phyloP scores from a whole-genome alignment of 2,888 invertebrate species.

The Euzetes globulus region DNA sequence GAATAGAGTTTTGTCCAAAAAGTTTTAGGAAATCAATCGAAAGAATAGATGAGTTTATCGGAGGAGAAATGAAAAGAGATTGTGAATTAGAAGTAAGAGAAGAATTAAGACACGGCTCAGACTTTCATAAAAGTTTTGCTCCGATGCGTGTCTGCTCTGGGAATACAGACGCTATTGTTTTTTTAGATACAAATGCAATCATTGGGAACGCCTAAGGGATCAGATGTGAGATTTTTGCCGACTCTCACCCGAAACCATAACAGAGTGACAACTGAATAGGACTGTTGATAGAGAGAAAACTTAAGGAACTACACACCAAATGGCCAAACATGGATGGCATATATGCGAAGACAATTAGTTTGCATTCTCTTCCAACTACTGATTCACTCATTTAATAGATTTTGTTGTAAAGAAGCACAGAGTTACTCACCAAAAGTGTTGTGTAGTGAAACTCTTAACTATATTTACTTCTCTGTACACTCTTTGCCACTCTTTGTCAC shows the following conservation, averaged over 20 bases:
- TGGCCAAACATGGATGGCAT: background rate
- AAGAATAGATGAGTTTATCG: conserved; percentile 7
- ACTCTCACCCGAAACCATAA: background rate
- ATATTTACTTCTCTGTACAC: background rate
- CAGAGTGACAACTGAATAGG: background rate
- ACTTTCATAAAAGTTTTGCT: background rate
- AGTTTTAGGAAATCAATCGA: conserved; percentile 9
- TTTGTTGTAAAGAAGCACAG: background rate
- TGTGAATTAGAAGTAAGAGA: background rate
- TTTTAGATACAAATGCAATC: conserved; percentile 19
- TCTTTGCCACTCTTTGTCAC: background rate
- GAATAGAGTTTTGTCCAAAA: background rate
- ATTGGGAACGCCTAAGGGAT: conserved; percentile 15
- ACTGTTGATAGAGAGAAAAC: background rate
- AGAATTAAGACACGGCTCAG: background rate
- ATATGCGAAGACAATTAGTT: background rate
- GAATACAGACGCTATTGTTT: conserved; percentile 1
- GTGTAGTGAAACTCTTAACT: background rate
- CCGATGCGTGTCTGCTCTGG: background rate
- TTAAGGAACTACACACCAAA: background rate
- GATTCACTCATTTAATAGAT: conserved; percentile 3
- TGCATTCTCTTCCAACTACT: background rate
- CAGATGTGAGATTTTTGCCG: background rate
- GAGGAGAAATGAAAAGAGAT: conserved; percentile 3
- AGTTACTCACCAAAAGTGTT: background rate